Conservation (phyloP, 2,797 vertebrate genomes). For the Enteromius fasciolatus region DNA sequence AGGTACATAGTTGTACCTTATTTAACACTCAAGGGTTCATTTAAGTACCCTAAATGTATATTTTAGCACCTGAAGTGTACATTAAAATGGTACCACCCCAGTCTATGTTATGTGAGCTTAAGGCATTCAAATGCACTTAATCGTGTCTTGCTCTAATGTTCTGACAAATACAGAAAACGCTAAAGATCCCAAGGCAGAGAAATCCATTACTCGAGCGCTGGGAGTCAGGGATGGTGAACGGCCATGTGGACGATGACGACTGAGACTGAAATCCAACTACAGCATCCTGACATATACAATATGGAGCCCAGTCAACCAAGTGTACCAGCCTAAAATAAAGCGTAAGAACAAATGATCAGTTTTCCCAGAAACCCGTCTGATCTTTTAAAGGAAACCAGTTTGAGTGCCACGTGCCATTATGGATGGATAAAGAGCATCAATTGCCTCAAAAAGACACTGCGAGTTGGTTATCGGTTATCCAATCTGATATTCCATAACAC, state of each 20-base stretch:
- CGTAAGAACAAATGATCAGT: conserved; percentile 17
- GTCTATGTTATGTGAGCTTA: not conserved
- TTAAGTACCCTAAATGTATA: not conserved
- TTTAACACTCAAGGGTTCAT: not conserved
- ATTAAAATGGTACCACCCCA: not conserved
- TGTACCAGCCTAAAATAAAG: not conserved
- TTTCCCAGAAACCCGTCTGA: not conserved
- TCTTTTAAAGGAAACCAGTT: not conserved
- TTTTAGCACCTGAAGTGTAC: not conserved
- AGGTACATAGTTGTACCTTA: not conserved
- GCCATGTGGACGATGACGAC: conserved; percentile 26
- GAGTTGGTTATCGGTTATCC: not conserved
- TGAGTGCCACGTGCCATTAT: not conserved
- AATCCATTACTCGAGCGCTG: conserved; percentile 78
- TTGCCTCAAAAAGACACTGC: conserved; percentile 8
- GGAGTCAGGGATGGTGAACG: conserved; percentile 73
- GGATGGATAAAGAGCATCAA: not conserved
- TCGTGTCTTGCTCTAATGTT: conserved; percentile 4
- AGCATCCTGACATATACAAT: not conserved
- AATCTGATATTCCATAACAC: not conserved
- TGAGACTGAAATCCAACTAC: conserved; percentile 4
- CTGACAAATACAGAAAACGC: conserved; percentile 38
- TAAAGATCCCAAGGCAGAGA: conserved; percentile 66
- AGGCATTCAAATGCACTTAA: not conserved
- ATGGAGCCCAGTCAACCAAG: not conserved